These are phyloP conservation scores for Carollia perspicillata DNA, from an alignment of 2,113 vertebrate species.

Conservation along the genomic window DNA sequence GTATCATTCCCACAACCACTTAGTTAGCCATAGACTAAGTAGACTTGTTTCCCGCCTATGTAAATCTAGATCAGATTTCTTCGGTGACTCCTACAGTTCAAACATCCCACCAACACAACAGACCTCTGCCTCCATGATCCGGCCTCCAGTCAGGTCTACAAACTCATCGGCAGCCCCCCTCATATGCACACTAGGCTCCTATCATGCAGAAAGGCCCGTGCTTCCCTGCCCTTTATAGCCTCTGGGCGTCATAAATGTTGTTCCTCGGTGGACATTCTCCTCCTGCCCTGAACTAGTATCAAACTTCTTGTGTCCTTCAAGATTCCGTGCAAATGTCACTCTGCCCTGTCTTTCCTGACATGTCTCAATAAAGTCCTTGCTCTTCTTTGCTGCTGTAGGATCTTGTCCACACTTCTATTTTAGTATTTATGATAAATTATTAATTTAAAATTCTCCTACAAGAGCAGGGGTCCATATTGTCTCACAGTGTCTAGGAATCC, in stretches of 20 bases:
- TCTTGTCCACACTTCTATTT: background rate
- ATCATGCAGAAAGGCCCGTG: background rate
- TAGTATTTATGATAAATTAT: constrained; percentile 1
- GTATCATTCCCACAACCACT: background rate
- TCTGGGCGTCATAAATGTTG: background rate
- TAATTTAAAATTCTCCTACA: background rate
- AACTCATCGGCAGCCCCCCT: background rate
- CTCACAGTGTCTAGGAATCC: background rate
- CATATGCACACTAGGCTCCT: background rate
- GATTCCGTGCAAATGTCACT: background rate
- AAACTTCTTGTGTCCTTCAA: background rate
- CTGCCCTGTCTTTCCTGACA: background rate
- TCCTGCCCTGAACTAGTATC: background rate
- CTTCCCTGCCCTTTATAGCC: background rate
- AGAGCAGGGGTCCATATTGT: background rate
- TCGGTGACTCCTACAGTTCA: background rate
- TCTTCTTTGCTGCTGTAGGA: background rate
- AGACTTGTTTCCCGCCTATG: background rate
- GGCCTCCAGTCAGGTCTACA: background rate
- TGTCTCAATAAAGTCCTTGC: background rate
- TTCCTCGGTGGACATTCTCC: background rate
- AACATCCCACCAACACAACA: background rate
- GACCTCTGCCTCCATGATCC: background rate
- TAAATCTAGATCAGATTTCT: background rate
- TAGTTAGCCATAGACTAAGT: background rate